Evolutionary conservation across 2,797 vertebrate species (phyloP), one percentile per base, ranked within the genome.

Genomic region (Spinibarbus caldwelli): DNA sequence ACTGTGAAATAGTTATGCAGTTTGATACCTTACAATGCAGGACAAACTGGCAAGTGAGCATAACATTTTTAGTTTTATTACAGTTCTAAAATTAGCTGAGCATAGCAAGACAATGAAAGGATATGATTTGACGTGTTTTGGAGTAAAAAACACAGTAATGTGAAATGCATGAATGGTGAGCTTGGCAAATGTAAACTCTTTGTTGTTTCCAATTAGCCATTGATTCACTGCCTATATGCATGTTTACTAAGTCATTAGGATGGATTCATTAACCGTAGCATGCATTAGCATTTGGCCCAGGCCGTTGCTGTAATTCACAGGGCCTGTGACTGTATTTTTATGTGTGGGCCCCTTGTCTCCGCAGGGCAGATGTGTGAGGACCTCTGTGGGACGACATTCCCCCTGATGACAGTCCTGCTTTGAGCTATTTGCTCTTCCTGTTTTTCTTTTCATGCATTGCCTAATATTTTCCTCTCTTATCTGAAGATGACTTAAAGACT

Each of bases 101-200:
- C 57, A 43, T 89, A 34, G 86, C 86, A 45, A 88, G 87, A 94
- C 93, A 95, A 94, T 94, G 73, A 87, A 81, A 92, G 91, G 93
- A 93, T 91, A 87, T 92, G 90, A 89, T 90, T 88, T 88, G 89
- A 88, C 89, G 80, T 85, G 80, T 38, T 91, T 85, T 87, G 87
- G 89, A 93, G 90, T 90, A 80, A 87, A 66, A 90, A 81, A 78
- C 75, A 86, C 80, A 43, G 86, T 90, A 91, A 90, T 90, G 87
- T 91, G 86, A 86, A 85, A 66, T 6, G 64, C 91, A 89, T 92
- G 84, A 93, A 89, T 85, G 82, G 88, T 82, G 79, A 86, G 84
- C 85, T 92, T 94, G 91, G 91, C 90, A 88, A 87, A 87, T 62
- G 31, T 21, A 0, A 43, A 15, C 54, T 83, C 86, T 93, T 31